These are phyloP conservation scores for Phania funesta DNA, from an alignment of 2,888 invertebrate genomes.

Conservation along the genomic window DNA sequence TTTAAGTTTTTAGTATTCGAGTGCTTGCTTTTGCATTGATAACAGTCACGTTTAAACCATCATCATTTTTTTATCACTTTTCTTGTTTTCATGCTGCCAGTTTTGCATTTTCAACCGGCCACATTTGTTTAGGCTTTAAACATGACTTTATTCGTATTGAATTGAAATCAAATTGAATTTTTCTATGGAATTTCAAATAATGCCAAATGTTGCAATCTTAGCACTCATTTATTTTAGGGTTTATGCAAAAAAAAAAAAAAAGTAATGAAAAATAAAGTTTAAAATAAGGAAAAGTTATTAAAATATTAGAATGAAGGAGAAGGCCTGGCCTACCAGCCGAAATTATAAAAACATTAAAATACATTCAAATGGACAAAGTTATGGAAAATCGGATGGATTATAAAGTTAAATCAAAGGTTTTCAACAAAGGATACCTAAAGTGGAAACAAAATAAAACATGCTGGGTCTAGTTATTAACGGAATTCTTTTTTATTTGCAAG, in stretches of 20 bases:
- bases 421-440: no score
- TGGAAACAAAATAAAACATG: no score
- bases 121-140: constrained; percentile 37
- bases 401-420: no score
- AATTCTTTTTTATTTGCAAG: no score
- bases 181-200: constrained; percentile 62
- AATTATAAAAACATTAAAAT: no score
- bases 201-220: constrained; percentile 19
- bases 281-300: not conserved
- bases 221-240: not conserved
- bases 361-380: no score
- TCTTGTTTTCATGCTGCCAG: not conserved
- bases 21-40: constrained; percentile 51
- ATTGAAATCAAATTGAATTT: constrained; percentile 40
- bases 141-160: constrained; percentile 35
- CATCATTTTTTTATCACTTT: constrained; percentile 47
- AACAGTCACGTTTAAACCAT: constrained; percentile 65
- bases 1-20: constrained; percentile 14
- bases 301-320: no score
- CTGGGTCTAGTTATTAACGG: no score
- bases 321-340: no score
- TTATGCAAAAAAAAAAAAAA: no score
- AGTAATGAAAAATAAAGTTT: no score
- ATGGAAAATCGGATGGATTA: no score
- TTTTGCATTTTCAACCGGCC: constrained; percentile 46